These are phyloP conservation scores for Standfussiana lucernea DNA, from an alignment of 2,888 invertebrate species.

Conservation along the genomic window DNA sequence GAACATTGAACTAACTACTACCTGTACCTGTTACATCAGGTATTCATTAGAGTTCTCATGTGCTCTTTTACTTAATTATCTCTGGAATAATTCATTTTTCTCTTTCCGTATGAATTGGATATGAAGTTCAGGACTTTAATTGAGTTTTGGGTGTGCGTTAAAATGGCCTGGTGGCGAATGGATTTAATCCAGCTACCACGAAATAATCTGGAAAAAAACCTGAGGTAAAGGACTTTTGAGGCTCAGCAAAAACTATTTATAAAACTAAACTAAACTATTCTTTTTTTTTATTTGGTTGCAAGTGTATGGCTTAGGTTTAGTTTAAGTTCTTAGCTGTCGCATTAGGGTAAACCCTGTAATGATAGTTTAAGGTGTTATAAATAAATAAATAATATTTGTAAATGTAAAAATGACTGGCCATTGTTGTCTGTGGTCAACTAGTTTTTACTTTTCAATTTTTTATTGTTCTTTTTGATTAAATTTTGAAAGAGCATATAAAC, in stretches of 20 bases:
- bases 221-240: neutral
- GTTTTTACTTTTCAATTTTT: no score
- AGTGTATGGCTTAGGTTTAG: no score
- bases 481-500: neutral
- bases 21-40: constrained; percentile 7
- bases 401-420: neutral
- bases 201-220: neutral
- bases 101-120: constrained; percentile 10
- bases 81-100: constrained; percentile 20
- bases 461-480: neutral
- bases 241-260: neutral
- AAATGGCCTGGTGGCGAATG: neutral
- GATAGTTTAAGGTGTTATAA: no score
- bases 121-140: neutral
- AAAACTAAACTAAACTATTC: no score
- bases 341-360: no score
- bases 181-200: neutral
- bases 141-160: neutral
- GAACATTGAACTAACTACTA: neutral
- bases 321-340: no score
- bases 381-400: no score
- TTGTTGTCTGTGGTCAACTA: neutral
- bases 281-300: no score
- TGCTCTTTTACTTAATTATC: constrained; percentile 18
- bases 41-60: constrained; percentile 31